Conservation (phyloP, 2,888 invertebrate species). For the Furcula furcula region DNA sequence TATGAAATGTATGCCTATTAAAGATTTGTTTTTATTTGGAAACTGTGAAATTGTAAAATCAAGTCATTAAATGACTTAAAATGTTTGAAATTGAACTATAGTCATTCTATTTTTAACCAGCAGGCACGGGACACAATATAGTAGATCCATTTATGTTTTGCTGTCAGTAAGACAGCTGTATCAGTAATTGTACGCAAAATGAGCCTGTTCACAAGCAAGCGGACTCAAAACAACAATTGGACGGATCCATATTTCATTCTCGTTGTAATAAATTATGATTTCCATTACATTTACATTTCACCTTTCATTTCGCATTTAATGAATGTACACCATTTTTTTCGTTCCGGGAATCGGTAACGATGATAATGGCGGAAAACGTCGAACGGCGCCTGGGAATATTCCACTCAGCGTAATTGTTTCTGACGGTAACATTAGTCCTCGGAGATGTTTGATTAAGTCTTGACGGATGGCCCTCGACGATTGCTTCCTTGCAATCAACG, state of each 20-base stretch:
- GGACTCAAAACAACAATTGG: neutral
- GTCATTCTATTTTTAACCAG: too few species aligned
- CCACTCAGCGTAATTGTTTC: conserved; percentile 35
- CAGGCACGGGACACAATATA: too few species aligned
- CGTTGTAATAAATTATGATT: conserved; percentile 1
- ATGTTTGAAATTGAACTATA: too few species aligned
- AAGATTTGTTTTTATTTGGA: too few species aligned
- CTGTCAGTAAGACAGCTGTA: too few species aligned
- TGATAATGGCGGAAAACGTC: conserved; percentile 15
- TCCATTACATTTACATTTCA: neutral
- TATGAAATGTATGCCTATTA: too few species aligned
- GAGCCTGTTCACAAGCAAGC: neutral
- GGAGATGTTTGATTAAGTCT: conserved; percentile 39
- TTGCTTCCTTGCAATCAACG: conserved; percentile 19
- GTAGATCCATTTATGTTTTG: too few species aligned
- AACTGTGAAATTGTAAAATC: too few species aligned
- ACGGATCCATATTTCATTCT: neutral
- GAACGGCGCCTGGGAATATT: conserved; percentile 13
- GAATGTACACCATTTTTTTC: conserved; percentile 10
- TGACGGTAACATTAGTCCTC: conserved; percentile 35
- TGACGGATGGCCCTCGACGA: conserved; percentile 33
- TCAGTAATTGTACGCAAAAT: too few species aligned
- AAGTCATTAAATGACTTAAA: too few species aligned
- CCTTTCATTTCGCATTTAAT: conserved; percentile 6
- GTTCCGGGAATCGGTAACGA: conserved; percentile 9